Conservation (phyloP, 2,113 vertebrate species). For the Phyllostomus hastatus region DNA sequence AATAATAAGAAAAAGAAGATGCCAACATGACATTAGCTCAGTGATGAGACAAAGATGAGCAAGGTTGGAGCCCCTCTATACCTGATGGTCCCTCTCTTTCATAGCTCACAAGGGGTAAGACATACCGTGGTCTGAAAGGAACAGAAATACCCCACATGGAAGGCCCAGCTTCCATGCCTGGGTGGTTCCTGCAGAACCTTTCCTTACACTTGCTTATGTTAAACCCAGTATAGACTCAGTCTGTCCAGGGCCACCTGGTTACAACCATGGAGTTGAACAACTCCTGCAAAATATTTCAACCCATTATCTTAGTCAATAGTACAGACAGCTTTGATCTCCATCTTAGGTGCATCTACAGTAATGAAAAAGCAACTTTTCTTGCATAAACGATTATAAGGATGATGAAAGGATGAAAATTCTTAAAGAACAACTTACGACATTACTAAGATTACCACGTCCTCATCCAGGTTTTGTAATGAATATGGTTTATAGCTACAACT, state of each 20-base stretch:
- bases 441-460: background rate
- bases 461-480: background rate
- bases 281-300: constrained; percentile 8
- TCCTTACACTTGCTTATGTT: background rate
- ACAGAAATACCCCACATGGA: background rate
- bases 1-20: background rate
- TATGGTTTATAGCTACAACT: constrained; percentile 5
- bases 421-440: background rate
- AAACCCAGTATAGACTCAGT: background rate
- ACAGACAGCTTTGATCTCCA: constrained; percentile 35
- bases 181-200: background rate
- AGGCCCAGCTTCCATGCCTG: background rate
- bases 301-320: constrained; percentile 3
- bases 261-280: background rate
- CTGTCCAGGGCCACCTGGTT: constrained; percentile 32
- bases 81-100: background rate
- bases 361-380: constrained; percentile 15
- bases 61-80: background rate
- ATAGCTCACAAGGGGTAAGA: background rate
- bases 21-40: background rate
- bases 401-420: constrained; percentile 21
- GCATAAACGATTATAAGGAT: background rate
- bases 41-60: background rate
- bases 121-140: background rate
- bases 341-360: background rate